phyloP scores from a whole-genome alignment of 2,113 vertebrate genomes.

The Labeo rohita region DNA sequence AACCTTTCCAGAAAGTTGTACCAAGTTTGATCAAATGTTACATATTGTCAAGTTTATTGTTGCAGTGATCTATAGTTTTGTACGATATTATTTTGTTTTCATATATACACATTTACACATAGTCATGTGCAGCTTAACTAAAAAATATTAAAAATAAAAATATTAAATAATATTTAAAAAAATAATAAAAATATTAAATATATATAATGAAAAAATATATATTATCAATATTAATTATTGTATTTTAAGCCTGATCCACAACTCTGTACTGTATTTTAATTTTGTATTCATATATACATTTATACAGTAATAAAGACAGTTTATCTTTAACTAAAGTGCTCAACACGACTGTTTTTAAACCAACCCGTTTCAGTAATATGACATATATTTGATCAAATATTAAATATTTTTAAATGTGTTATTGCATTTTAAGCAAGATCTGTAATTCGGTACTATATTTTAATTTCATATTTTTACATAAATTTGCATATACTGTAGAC shows the following conservation, averaged over 20 bases:
- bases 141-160: background rate
- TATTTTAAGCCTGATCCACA: too few relatives aligned
- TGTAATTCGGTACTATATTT: too few relatives aligned
- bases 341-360: background rate
- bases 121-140: background rate
- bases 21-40: background rate
- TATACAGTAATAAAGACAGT: too few relatives aligned
- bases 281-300: too few relatives aligned
- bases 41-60: background rate
- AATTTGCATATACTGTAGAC: too few relatives aligned
- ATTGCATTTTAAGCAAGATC: background rate
- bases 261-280: too few relatives aligned
- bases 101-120: too few relatives aligned
- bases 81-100: too few relatives aligned
- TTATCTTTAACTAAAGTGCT: background rate
- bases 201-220: too few relatives aligned
- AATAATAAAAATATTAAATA: background rate
- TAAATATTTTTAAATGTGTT: background rate
- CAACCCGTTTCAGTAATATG: background rate
- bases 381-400: background rate
- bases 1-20: background rate
- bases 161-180: background rate
- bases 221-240: too few relatives aligned
- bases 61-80: background rate
- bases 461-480: too few relatives aligned